Conservation (phyloP, 2,113 vertebrate species). For the Opisthocomus hoazin region DNA sequence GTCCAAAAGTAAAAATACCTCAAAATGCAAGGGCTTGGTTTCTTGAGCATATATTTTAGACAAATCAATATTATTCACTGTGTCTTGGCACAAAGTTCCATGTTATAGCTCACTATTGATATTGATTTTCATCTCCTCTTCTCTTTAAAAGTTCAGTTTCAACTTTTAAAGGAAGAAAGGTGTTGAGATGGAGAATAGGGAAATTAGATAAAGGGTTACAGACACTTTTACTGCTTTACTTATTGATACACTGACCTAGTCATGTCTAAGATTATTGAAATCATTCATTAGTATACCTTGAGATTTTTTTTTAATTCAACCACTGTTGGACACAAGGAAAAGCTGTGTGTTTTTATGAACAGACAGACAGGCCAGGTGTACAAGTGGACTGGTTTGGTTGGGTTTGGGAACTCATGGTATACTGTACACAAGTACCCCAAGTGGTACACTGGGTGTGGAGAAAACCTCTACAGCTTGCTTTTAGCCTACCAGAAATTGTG, state of each 20-base stretch:
- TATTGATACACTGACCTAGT: not conserved
- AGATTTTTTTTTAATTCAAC: not conserved
- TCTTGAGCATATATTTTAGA: not conserved
- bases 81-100: not conserved
- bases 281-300: not conserved
- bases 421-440: not conserved
- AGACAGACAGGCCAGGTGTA: not conserved
- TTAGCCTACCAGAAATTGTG: not conserved
- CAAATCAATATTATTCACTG: not conserved
- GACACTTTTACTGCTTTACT: not conserved
- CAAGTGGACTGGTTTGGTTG: not conserved
- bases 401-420: not conserved
- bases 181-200: not conserved
- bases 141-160: not conserved
- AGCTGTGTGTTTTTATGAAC: not conserved
- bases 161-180: not conserved
- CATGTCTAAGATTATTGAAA: not conserved
- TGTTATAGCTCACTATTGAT: not conserved
- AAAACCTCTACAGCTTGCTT: not conserved
- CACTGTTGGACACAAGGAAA: not conserved
- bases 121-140: constrained; percentile 13
- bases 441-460: not conserved
- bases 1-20: not conserved
- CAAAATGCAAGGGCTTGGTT: not conserved
- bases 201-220: not conserved